phyloP scores from a whole-genome alignment of 2,113 vertebrate genomes.

The Brevimyrus niger region DNA sequence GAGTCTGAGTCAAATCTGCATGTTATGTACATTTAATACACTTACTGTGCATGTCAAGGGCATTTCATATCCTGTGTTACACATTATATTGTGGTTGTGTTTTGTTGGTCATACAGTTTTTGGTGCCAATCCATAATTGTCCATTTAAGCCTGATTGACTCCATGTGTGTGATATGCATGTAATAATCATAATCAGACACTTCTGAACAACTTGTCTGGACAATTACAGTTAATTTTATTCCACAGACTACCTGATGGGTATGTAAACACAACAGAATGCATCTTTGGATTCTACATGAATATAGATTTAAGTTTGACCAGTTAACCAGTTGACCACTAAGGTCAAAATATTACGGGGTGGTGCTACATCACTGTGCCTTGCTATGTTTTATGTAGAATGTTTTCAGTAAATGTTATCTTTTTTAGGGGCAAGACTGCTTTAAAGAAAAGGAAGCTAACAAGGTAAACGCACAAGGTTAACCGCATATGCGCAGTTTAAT shows the following conservation, averaged over 20 bases:
- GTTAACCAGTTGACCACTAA: background rate
- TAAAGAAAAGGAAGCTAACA: slow-evolving; percentile 94
- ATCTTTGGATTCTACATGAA: background rate
- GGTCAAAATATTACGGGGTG: background rate
- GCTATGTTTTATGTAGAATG: background rate
- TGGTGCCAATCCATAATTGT: background rate
- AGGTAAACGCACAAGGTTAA: slow-evolving; percentile 66
- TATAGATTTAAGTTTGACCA: background rate
- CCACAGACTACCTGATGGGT: background rate
- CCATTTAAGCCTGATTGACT: background rate
- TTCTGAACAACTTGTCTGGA: background rate
- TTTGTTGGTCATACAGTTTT: background rate
- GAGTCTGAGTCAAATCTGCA: background rate
- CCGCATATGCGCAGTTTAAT: background rate
- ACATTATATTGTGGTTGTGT: background rate
- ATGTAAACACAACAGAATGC: background rate
- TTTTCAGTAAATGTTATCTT: slow-evolving; percentile 24
- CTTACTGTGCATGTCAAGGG: background rate
- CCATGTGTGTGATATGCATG: background rate
- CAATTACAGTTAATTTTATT: background rate
- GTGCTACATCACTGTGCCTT: background rate
- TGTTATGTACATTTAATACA: background rate
- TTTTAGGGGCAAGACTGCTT: slow-evolving; percentile 88
- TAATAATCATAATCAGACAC: background rate
- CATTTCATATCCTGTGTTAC: background rate